Evolutionary conservation across 2,113 vertebrate genomes (phyloP).

Genomic region (Enhydra lutris): DNA sequence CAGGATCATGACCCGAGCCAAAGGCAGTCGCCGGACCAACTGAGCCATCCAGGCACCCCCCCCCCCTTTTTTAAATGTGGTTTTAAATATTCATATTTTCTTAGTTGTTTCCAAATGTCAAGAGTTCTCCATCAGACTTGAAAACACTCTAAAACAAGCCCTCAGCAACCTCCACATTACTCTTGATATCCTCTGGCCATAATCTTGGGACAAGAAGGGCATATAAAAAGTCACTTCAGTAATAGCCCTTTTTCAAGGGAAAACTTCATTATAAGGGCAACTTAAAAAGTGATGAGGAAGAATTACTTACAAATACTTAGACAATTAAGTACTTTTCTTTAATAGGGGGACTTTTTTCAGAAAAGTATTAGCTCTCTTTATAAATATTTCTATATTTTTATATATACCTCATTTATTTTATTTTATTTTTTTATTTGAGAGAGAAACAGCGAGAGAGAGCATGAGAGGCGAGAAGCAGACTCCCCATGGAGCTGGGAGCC

Average conservation of each 20-base stretch:
- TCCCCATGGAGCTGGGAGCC: too few relatives aligned
- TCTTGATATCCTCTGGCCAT: constrained; percentile 85
- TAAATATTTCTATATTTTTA: not conserved
- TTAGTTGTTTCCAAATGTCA: constrained; percentile 78
- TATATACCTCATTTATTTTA: not conserved
- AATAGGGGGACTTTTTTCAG: not conserved
- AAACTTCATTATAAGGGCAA: not conserved
- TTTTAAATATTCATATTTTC: constrained; percentile 37
- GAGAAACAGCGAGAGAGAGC: too few relatives aligned
- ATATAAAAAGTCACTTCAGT: constrained; percentile 71
- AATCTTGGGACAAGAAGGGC: constrained; percentile 79
- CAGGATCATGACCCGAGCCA: too few relatives aligned
- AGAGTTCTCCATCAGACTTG: constrained; percentile 88
- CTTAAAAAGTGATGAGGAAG: not conserved
- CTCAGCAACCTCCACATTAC: constrained; percentile 86
- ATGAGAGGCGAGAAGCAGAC: too few relatives aligned
- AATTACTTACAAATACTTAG: not conserved
- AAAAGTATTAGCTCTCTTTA: not conserved
- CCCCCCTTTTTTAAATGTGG: too few relatives aligned
- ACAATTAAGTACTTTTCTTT: not conserved
- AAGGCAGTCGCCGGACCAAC: too few relatives aligned
- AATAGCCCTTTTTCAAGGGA: not conserved
- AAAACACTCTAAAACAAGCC: constrained; percentile 83
- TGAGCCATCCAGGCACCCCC: too few relatives aligned
- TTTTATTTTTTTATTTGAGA: too few relatives aligned